Evolutionary conservation across 2,797 vertebrate species (phyloP).

Genomic region (Lindbergichthys nudifrons): DNA sequence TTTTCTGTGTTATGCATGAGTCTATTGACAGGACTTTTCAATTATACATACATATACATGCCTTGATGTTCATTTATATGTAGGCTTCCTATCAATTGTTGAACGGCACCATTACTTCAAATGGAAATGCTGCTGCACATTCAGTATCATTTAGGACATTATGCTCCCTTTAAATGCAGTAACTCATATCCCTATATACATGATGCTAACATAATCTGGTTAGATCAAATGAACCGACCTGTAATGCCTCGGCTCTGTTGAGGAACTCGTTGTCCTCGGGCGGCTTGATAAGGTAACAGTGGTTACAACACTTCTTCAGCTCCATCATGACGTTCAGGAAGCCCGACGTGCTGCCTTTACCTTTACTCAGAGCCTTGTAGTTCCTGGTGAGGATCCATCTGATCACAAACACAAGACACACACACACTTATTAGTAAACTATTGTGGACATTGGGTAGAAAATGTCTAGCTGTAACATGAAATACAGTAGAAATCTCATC

Average conservation of each 20-base stretch:
- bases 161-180: background rate
- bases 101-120: too few species aligned
- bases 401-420: conserved; percentile 10
- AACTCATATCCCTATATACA: background rate
- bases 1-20: too few species aligned
- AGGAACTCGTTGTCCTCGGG: conserved; percentile 95
- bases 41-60: too few species aligned
- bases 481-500: background rate
- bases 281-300: conserved; percentile 99
- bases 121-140: too few species aligned
- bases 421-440: background rate
- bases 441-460: background rate
- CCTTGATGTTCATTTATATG: too few species aligned
- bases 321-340: conserved; percentile 99
- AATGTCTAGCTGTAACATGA: background rate
- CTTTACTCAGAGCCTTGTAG: conserved; percentile 99
- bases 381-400: conserved; percentile 99
- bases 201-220: background rate
- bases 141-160: background rate
- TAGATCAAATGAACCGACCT: conserved; percentile 81
- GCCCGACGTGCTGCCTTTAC: conserved; percentile 98
- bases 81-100: too few species aligned
- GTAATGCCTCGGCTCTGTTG: conserved; percentile 94
- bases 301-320: conserved; percentile 99
- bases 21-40: too few species aligned